Conservation (phyloP, 1,140 invertebrate species). For the Caerostris darwini region DNA sequence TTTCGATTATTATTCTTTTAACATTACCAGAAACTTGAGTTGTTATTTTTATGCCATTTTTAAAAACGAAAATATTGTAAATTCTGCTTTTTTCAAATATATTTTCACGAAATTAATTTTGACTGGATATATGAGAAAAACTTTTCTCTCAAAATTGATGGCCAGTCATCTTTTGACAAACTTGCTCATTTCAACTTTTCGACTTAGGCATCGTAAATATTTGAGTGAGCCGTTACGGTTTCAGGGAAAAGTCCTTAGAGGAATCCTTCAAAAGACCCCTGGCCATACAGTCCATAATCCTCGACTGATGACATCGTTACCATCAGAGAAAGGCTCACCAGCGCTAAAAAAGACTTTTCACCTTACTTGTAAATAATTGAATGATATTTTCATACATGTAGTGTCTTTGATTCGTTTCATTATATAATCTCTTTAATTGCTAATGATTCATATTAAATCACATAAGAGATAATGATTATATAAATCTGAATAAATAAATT, state of each 20-base stretch:
- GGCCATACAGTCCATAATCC: not conserved
- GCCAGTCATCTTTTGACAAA: not conserved
- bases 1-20: no score
- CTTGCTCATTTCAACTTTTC: conserved; percentile 15
- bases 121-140: no score
- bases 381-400: not conserved
- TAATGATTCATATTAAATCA: no score
- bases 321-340: not conserved
- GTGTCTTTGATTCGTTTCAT: no score
- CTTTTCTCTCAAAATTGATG: not conserved
- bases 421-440: no score
- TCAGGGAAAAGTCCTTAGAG: not conserved
- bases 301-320: not conserved
- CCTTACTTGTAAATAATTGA: conserved; percentile 6
- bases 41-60: no score
- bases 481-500: no score
- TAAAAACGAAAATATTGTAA: no score
- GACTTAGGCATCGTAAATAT: conserved; percentile 12
- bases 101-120: no score
- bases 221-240: not conserved
- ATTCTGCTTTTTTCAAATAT: no score
- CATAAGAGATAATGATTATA: no score
- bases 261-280: not conserved
- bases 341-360: not conserved
- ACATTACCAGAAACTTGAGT: no score